Percentiles rank a stretch among this genome's conserved stretches.
These are phyloP conservation scores for Sinocyclocheilus anshuiensis DNA, from an alignment of 2,113 vertebrate genomes.

Conservation along the genomic window DNA sequence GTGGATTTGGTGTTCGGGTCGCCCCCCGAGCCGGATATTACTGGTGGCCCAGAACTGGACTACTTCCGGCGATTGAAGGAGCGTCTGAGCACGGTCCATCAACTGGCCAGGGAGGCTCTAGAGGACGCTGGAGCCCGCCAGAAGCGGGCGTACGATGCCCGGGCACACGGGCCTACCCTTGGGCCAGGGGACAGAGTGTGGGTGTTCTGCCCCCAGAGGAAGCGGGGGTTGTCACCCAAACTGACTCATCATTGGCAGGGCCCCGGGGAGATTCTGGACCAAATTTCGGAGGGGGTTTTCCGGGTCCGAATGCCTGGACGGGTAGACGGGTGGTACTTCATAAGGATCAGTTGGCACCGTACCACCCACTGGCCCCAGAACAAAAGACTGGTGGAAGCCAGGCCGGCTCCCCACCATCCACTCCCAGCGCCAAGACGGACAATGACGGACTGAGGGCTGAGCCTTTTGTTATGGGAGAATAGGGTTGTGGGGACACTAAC, in stretches of 20 bases:
- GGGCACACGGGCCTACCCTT: not conserved
- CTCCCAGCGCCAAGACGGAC: too few relatives aligned
- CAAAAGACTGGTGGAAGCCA: not conserved
- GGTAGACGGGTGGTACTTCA: not conserved
- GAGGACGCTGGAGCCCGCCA: not conserved
- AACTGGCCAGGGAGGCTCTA: not conserved
- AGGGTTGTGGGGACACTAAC: too few relatives aligned
- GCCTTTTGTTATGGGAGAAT: too few relatives aligned
- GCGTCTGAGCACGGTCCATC: not conserved
- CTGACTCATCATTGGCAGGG: too few relatives aligned
- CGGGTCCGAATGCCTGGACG: not conserved
- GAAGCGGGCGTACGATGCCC: not conserved
- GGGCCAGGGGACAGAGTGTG: not conserved
- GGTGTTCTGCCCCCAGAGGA: not conserved
- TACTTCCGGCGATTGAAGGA: not conserved
- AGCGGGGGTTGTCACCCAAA: too few relatives aligned
- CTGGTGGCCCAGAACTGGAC: not conserved
- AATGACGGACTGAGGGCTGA: too few relatives aligned
- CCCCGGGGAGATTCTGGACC: too few relatives aligned
- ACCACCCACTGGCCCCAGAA: not conserved
- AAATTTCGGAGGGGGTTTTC: too few relatives aligned
- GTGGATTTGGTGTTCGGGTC: slow-evolving; percentile 32
- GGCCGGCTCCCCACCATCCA: too few relatives aligned
- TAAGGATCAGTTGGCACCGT: not conserved
- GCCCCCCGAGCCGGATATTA: not conserved